Percentiles rank a stretch among this genome's conserved stretches.
Conservation (phyloP, 2,113 vertebrate genomes). For the Chroicocephalus ridibundus region DNA sequence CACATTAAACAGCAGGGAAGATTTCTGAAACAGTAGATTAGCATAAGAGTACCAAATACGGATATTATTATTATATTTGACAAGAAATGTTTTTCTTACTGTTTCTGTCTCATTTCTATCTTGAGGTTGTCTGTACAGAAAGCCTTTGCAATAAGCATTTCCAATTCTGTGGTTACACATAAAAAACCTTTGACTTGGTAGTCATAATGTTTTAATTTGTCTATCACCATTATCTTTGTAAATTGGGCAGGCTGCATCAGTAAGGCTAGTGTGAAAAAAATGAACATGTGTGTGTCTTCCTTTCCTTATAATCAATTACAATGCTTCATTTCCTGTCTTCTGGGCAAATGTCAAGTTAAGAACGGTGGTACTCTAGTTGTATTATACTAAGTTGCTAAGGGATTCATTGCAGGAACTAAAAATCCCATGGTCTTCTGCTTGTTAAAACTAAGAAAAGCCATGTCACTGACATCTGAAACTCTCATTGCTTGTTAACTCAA, state of each 20-base stretch:
- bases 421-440: background rate
- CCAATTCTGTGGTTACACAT: background rate
- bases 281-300: background rate
- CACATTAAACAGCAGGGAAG: background rate
- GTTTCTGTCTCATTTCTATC: background rate
- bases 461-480: background rate
- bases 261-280: background rate
- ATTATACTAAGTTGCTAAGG: background rate
- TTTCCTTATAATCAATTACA: background rate
- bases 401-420: background rate
- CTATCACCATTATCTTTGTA: background rate
- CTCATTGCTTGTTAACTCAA: background rate
- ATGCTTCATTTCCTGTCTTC: background rate
- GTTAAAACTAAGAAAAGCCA: background rate
- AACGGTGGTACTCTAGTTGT: background rate
- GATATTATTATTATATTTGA: background rate
- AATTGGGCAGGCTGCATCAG: background rate
- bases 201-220: background rate
- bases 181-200: background rate
- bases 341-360: background rate
- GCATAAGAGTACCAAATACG: accelerated
- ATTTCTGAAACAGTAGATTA: background rate
- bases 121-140: background rate
- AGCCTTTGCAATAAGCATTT: background rate
- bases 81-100: background rate